Evolutionary conservation across 2,113 vertebrate species (phyloP).

Genomic region (Speoplatyrhinus poulsoni): DNA sequence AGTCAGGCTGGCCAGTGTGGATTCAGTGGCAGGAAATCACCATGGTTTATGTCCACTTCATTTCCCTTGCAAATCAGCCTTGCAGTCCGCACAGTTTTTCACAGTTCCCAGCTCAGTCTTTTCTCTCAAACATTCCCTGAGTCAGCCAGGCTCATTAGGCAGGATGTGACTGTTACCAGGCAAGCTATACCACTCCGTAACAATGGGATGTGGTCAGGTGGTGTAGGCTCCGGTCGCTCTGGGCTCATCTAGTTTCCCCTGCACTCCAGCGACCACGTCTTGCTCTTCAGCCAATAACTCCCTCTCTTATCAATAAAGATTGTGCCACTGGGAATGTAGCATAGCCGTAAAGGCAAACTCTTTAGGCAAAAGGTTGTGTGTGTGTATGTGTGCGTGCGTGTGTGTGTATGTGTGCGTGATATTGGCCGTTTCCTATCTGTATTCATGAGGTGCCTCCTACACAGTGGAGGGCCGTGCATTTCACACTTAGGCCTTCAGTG

Average conservation of each 20-base stretch:
- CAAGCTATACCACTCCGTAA: constrained; percentile 49
- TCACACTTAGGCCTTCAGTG: too few species aligned
- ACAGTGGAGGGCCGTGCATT: too few species aligned
- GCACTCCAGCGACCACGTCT: constrained; percentile 35
- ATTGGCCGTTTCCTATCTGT: too few species aligned
- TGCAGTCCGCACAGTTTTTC: constrained; percentile 54
- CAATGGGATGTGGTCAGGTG: constrained; percentile 65
- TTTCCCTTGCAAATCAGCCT: constrained; percentile 82
- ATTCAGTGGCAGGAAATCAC: constrained; percentile 48
- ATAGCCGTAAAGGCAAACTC: too few species aligned
- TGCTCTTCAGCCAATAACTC: constrained; percentile 22
- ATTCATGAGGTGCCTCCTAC: background rate
- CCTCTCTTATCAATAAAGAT: constrained; percentile 38
- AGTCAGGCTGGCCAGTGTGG: constrained; percentile 30
- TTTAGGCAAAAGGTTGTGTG: background rate
- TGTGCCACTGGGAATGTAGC: constrained; percentile 55
- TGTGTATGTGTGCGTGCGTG: constrained; percentile 3
- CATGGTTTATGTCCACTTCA: constrained; percentile 68
- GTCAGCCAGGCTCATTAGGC: constrained; percentile 69
- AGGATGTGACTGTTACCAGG: constrained; percentile 67
- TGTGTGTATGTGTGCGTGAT: background rate
- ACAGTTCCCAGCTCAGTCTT: constrained; percentile 21
- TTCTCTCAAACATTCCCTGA: constrained; percentile 42
- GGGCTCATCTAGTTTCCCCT: constrained; percentile 38
- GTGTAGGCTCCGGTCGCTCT: constrained; percentile 45